phyloP scores from a whole-genome alignment of 2,888 invertebrate species.

The Phytoseiulus persimilis region DNA sequence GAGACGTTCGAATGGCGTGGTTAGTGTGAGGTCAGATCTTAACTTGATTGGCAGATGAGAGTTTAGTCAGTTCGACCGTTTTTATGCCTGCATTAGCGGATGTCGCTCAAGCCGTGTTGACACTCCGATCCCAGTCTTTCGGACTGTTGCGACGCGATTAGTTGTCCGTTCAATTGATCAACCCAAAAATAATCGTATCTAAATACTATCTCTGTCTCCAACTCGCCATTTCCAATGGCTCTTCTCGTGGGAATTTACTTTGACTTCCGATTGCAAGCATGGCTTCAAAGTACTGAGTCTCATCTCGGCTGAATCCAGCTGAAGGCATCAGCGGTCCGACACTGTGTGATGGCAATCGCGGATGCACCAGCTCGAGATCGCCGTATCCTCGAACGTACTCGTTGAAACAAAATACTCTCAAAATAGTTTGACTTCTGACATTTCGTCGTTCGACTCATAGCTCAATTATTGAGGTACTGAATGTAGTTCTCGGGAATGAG shows the following conservation, averaged over 20 bases:
- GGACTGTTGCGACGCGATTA: no score
- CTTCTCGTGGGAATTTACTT: no score
- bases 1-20: neutral
- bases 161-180: no score
- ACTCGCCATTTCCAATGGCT: no score
- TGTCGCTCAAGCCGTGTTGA: neutral
- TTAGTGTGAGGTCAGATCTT: neutral
- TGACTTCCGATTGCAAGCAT: no score
- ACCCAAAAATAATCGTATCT: no score
- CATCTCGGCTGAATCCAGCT: no score
- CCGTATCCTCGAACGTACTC: neutral
- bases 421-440: neutral
- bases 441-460: neutral
- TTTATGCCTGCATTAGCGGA: neutral
- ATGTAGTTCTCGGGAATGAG: conserved; percentile 94
- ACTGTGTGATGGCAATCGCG: neutral
- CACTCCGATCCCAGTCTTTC: neutral
- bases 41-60: neutral
- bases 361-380: neutral
- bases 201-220: no score
- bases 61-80: neutral
- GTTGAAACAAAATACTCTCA: neutral
- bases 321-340: no score
- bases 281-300: no score
- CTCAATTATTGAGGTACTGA: conserved; percentile 54